phyloP scores from a whole-genome alignment of 2,888 invertebrate genomes.

The Merodon equestris region DNA sequence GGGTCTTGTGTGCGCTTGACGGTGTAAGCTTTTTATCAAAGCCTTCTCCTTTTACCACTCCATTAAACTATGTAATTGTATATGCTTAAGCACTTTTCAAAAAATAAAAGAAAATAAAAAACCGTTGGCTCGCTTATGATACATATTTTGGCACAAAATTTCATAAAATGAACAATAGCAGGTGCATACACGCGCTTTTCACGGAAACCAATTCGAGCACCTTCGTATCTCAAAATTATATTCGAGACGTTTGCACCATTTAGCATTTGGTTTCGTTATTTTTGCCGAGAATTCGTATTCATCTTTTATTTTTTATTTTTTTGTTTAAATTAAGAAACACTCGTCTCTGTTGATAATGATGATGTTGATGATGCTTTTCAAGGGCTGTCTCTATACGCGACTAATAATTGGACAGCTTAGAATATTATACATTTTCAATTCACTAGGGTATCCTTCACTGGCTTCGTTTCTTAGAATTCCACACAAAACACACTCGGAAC shows the following conservation, averaged over 20 bases:
- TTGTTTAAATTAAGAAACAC: slow-evolving; percentile 5
- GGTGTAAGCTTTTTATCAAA: slow-evolving; percentile 61
- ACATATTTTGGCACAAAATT: slow-evolving; percentile 34
- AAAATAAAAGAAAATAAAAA: slow-evolving; percentile 2
- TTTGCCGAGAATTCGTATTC: slow-evolving; percentile 15
- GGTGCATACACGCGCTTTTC: slow-evolving; percentile 48
- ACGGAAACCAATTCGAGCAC: slow-evolving; percentile 17
- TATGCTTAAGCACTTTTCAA: slow-evolving; percentile 50
- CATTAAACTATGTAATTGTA: slow-evolving; percentile 54
- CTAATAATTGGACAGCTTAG: too few species aligned
- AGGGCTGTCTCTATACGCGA: background rate
- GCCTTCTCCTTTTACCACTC: slow-evolving; percentile 52
- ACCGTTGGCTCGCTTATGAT: background rate
- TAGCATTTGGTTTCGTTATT: slow-evolving; percentile 48
- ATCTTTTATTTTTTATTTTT: background rate
- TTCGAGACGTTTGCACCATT: slow-evolving; percentile 23
- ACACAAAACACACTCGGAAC: too few species aligned
- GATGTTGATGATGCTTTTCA: slow-evolving; percentile 32
- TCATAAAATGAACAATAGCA: slow-evolving; percentile 38
- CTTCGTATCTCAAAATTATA: slow-evolving; percentile 6
- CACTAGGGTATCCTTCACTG: too few species aligned
- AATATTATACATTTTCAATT: too few species aligned
- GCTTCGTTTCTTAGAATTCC: too few species aligned
- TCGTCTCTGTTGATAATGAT: slow-evolving; percentile 33
- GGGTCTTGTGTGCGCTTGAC: slow-evolving; percentile 59